These are phyloP conservation scores for Sander vitreus DNA, from an alignment of 2,113 vertebrate species.

Conservation along the genomic window DNA sequence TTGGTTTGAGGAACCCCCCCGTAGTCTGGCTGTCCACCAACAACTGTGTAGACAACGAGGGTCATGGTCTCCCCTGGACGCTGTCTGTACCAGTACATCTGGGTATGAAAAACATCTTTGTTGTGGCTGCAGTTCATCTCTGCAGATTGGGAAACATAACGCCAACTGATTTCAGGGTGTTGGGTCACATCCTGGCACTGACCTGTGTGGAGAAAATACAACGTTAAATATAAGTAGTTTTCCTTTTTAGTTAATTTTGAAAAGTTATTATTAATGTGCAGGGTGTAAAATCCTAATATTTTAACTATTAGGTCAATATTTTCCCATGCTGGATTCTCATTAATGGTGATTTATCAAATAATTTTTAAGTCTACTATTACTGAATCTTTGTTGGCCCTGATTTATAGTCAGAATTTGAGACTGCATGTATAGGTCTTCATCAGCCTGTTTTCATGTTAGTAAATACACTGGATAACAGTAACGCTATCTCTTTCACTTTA, in stretches of 20 bases:
- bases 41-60: constrained; percentile 25
- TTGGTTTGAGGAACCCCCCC: background rate
- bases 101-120: background rate
- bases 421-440: background rate
- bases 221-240: background rate
- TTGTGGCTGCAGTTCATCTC: constrained; percentile 68
- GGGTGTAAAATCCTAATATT: background rate
- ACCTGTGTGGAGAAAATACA: constrained; percentile 22
- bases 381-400: background rate
- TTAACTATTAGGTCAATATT: background rate
- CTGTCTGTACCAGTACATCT: constrained; percentile 68
- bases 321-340: background rate
- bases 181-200: constrained; percentile 61
- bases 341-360: background rate
- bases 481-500: background rate
- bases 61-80: constrained; percentile 49
- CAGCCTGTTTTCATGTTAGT: background rate
- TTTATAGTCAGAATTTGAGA: background rate
- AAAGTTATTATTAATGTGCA: background rate
- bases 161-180: constrained; percentile 45
- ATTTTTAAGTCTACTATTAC: background rate
- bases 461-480: background rate
- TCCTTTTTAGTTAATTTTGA: background rate
- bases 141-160: constrained; percentile 11
- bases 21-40: constrained; percentile 1